Evolutionary conservation across 2,113 vertebrate genomes (phyloP).

Genomic region (Noturus placidus): DNA sequence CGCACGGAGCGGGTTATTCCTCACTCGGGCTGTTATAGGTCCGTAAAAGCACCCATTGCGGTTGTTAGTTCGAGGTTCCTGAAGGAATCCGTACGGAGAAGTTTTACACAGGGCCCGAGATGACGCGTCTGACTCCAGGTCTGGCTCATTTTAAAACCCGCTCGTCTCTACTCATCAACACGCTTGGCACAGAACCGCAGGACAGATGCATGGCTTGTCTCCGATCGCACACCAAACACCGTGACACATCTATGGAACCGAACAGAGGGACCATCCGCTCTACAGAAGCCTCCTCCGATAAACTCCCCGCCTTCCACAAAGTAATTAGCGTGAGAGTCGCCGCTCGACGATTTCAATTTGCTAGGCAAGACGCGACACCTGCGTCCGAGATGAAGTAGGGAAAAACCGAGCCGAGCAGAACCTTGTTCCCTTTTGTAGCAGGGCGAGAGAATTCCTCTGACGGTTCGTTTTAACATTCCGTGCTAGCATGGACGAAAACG

Average conservation of each 20-base stretch:
- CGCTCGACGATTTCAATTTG: slow-evolving; percentile 54
- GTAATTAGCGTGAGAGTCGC: slow-evolving; percentile 46
- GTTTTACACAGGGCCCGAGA: not conserved
- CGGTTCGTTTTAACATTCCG: slow-evolving; percentile 41
- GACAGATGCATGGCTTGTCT: slow-evolving; percentile 14
- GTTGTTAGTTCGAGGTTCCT: not conserved
- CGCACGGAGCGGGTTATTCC: not conserved
- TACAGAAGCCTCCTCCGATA: slow-evolving; percentile 33
- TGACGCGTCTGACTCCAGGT: not conserved
- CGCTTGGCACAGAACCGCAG: not conserved
- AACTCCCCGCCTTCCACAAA: slow-evolving; percentile 34
- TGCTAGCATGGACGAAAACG: slow-evolving; percentile 32
- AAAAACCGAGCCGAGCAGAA: slow-evolving; percentile 46
- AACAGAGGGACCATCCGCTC: slow-evolving; percentile 18
- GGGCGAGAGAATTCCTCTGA: slow-evolving; percentile 37
- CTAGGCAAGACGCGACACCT: slow-evolving; percentile 48
- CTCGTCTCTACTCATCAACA: slow-evolving; percentile 27
- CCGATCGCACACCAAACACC: slow-evolving; percentile 3
- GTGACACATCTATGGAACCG: not conserved
- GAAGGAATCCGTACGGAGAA: not conserved
- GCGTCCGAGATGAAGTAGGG: slow-evolving; percentile 35
- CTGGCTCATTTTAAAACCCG: not conserved
- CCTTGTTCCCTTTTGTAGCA: slow-evolving; percentile 23
- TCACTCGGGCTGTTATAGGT: not conserved
- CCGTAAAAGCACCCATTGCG: not conserved